These are phyloP conservation scores for Dunckerocampus dactyliophorus DNA, from an alignment of 2,113 vertebrate genomes.

Conservation along the genomic window DNA sequence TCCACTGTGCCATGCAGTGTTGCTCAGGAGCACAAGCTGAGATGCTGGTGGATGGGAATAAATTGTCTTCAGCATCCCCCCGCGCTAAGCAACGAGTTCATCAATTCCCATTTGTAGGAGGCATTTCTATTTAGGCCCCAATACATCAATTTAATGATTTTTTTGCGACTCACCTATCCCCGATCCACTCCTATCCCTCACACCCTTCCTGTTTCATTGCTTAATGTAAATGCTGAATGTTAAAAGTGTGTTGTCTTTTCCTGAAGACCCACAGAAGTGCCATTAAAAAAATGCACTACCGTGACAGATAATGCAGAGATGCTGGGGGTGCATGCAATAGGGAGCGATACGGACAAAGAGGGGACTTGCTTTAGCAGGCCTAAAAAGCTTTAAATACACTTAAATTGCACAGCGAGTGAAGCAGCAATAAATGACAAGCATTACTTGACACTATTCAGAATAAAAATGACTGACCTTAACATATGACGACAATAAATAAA, in stretches of 20 bases:
- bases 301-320: conserved; percentile 33
- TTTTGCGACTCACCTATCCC: conserved; percentile 25
- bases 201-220: conserved; percentile 8
- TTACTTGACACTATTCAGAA: too few relatives aligned
- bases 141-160: conserved; percentile 76
- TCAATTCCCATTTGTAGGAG: conserved; percentile 75
- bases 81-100: conserved; percentile 67
- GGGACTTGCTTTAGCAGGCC: too few relatives aligned
- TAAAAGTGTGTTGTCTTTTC: conserved; percentile 47
- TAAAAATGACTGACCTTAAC: too few relatives aligned
- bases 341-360: conserved; percentile 7
- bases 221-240: conserved; percentile 54
- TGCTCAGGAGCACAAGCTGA: conserved; percentile 42
- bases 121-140: conserved; percentile 75
- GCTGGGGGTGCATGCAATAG: conserved; percentile 8
- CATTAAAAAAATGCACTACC: conserved; percentile 41
- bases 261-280: conserved; percentile 29
- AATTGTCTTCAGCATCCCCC: conserved; percentile 55
- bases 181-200: background rate
- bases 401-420: too few relatives aligned
- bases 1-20: conserved; percentile 53
- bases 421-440: too few relatives aligned
- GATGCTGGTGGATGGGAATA: conserved; percentile 18
- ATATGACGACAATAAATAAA: too few relatives aligned
- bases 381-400: too few relatives aligned